Evolutionary conservation across 2,888 invertebrate species (phyloP).

Genomic region (Diarsia rubi): DNA sequence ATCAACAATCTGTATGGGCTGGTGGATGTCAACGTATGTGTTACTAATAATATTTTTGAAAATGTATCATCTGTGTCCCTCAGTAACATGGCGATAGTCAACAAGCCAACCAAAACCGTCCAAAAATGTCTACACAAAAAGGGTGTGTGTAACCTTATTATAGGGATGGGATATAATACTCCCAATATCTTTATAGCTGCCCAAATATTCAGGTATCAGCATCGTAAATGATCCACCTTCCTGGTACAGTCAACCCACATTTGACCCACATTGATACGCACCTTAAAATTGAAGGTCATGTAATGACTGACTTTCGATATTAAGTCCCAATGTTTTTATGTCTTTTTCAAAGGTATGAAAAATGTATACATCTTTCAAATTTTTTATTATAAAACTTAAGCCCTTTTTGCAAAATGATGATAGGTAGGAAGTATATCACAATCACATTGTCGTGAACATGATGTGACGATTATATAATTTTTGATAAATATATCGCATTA

Average conservation of each 20-base stretch:
- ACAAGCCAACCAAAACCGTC: neutral
- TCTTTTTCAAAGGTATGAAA: neutral
- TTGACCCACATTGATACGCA: conserved; percentile 34
- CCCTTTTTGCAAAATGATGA: neutral
- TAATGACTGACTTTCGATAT: neutral
- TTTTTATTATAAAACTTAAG: neutral
- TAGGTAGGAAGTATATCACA: neutral
- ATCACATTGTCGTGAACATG: neutral
- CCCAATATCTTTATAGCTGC: conserved; percentile 13
- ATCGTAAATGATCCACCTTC: conserved; percentile 44
- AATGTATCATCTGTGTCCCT: neutral
- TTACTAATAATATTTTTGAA: neutral
- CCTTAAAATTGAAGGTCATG: conserved; percentile 20
- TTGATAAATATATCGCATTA: neutral
- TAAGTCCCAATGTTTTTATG: conserved; percentile 11
- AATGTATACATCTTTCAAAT: neutral
- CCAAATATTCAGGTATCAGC: conserved; percentile 40
- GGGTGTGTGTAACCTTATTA: conserved; percentile 7
- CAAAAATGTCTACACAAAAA: neutral
- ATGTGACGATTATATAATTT: neutral
- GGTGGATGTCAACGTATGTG: neutral
- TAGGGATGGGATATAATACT: conserved; percentile 10
- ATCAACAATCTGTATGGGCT: neutral
- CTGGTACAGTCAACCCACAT: conserved; percentile 7
- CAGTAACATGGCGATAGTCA: neutral